phyloP scores from a whole-genome alignment of 2,797 vertebrate genomes.

The Podargus strigoides region DNA sequence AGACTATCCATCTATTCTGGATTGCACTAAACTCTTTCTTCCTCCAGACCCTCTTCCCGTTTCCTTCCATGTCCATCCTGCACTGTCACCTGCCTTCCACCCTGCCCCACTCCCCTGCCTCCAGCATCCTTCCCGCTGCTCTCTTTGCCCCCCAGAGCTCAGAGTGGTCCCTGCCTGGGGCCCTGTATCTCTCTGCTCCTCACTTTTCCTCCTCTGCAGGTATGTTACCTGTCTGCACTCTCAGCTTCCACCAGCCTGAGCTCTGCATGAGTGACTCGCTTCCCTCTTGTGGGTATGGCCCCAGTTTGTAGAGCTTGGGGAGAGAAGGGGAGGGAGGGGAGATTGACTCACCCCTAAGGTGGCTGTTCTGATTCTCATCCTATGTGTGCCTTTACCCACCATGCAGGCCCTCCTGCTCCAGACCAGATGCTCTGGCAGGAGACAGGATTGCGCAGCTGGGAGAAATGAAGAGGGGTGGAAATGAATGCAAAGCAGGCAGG shows the following conservation, averaged over 20 bases:
- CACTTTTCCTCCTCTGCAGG: constrained; percentile 71
- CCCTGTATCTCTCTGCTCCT: constrained; percentile 35
- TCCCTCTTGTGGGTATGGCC: constrained; percentile 59
- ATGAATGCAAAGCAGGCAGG: not conserved
- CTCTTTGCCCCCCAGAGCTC: constrained; percentile 25
- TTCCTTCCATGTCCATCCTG: constrained; percentile 18
- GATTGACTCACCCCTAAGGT: not conserved
- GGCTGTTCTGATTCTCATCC: not conserved
- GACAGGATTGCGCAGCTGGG: not conserved
- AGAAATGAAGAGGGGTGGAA: not conserved
- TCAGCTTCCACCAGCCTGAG: constrained; percentile 59
- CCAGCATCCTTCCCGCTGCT: constrained; percentile 49
- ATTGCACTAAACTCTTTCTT: constrained; percentile 64
- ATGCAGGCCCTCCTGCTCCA: not conserved
- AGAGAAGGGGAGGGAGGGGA: constrained; percentile 41
- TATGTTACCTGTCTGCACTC: constrained; percentile 51
- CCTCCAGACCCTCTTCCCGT: constrained; percentile 58
- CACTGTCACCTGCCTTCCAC: constrained; percentile 54
- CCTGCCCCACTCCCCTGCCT: not conserved
- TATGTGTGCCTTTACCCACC: not conserved
- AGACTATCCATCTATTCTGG: constrained; percentile 52
- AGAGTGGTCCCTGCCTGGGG: not conserved
- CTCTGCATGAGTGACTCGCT: constrained; percentile 60
- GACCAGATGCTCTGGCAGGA: constrained; percentile 23
- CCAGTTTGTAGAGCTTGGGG: constrained; percentile 49